phyloP scores from a whole-genome alignment of 2,113 vertebrate species.

The Crotalus helleri region DNA sequence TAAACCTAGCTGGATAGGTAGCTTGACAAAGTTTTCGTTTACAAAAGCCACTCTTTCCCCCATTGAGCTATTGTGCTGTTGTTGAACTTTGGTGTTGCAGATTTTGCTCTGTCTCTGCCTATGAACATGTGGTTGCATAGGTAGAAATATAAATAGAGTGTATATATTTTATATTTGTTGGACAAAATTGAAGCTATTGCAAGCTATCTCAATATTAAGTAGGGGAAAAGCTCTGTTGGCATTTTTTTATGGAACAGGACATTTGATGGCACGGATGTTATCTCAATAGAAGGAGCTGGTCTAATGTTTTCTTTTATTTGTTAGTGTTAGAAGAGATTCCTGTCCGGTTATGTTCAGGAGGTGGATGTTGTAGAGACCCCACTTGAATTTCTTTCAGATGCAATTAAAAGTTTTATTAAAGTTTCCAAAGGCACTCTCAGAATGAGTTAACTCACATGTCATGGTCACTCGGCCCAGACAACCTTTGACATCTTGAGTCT shows the following conservation, averaged over 20 bases:
- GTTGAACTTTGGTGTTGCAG: conserved; percentile 45
- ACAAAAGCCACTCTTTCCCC: conserved; percentile 50
- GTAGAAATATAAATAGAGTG: conserved; percentile 36
- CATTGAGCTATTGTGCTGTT: conserved; percentile 61
- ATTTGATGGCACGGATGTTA: conserved; percentile 55
- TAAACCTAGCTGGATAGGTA: conserved; percentile 56
- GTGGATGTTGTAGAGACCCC: conserved; percentile 62
- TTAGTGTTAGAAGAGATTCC: conserved; percentile 61
- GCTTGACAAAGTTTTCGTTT: conserved; percentile 54
- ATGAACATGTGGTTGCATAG: neutral
- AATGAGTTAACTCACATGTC: conserved; percentile 83
- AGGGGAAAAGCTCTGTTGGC: conserved; percentile 38
- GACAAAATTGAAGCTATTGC: conserved; percentile 48
- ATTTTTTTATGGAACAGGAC: conserved; percentile 39
- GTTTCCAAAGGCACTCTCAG: conserved; percentile 60
- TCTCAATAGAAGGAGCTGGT: conserved; percentile 47
- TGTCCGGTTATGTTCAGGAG: conserved; percentile 56
- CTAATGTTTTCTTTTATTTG: conserved; percentile 62
- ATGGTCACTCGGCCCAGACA: conserved; percentile 87
- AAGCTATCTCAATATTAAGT: conserved; percentile 28
- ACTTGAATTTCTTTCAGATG: conserved; percentile 57
- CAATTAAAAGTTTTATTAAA: conserved; percentile 71
- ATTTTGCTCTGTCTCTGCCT: conserved; percentile 12
- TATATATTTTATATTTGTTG: neutral
- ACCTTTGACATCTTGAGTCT: conserved; percentile 90